These are phyloP conservation scores for Brienomyrus brachyistius DNA, from an alignment of 2,113 vertebrate species.

Conservation along the genomic window DNA sequence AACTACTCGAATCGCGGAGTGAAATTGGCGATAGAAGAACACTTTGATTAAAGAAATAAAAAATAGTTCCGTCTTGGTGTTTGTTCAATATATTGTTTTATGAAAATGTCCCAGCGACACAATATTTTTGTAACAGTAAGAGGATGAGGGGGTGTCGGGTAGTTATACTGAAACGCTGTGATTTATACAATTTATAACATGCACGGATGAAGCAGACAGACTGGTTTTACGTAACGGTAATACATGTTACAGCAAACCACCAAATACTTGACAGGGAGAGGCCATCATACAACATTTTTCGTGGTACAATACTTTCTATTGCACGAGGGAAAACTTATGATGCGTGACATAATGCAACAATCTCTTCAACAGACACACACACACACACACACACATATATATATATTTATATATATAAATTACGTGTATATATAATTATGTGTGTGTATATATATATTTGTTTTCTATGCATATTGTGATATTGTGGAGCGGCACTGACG, in stretches of 20 bases:
- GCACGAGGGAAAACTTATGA: neutral
- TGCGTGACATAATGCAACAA: neutral
- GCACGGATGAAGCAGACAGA: neutral
- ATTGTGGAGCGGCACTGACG: neutral
- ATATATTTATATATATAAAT: no score
- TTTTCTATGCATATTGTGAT: no score
- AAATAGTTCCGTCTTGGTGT: neutral
- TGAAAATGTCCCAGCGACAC: neutral
- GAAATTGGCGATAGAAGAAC: neutral
- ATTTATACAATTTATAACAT: neutral
- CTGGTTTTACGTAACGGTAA: neutral
- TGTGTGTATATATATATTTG: no score
- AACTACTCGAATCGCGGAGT: conserved; percentile 5
- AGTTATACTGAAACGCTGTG: neutral
- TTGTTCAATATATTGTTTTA: neutral
- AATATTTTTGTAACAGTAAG: neutral
- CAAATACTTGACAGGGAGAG: neutral
- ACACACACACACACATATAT: no score
- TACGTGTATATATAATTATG: no score
- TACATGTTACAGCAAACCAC: neutral
- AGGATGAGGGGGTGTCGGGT: neutral
- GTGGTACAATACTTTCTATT: neutral
- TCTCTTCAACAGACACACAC: neutral
- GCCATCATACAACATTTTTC: neutral
- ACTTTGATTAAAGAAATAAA: neutral